A percentile compares a stretch with the other conserved stretches of the same genome.
These are phyloP conservation scores for Nyctalus aviator DNA, from an alignment of 2,797 vertebrate genomes.

Conservation along the genomic window DNA sequence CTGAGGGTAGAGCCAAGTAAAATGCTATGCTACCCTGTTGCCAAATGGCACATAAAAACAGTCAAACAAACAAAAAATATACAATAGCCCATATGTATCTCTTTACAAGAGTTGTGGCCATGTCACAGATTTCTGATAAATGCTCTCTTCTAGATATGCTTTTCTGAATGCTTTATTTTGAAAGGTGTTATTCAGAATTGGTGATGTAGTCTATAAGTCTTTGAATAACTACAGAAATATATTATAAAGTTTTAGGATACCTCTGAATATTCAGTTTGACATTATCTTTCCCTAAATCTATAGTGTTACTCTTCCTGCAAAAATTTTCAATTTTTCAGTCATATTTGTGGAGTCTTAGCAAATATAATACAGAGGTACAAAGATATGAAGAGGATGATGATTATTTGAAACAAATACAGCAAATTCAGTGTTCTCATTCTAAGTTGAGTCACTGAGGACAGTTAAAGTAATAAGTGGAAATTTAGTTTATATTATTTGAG, in stretches of 20 bases:
- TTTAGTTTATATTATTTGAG: not conserved
- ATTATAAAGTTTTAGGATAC: not conserved
- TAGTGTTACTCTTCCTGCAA: not conserved
- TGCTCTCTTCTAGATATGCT: not conserved
- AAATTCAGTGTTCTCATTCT: not conserved
- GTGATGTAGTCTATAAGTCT: not conserved
- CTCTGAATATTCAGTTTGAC: not conserved
- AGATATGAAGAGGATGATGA: not conserved
- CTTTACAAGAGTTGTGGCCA: not conserved
- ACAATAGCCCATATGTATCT: not conserved
- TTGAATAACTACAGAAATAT: not conserved
- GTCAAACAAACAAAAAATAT: not conserved
- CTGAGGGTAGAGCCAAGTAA: not conserved
- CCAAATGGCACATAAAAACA: not conserved
- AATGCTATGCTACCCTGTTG: not conserved
- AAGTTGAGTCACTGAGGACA: not conserved
- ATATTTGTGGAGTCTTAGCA: not conserved
- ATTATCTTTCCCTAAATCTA: not conserved
- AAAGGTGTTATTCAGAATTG: not conserved
- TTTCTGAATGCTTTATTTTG: constrained; percentile 11
- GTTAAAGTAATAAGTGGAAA: not conserved
- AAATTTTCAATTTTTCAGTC: not conserved
- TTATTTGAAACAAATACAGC: not conserved
- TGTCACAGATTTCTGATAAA: not conserved
- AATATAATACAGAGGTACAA: not conserved